Conservation (phyloP, 2,797 vertebrate genomes). For the Sorex maritimensis region DNA sequence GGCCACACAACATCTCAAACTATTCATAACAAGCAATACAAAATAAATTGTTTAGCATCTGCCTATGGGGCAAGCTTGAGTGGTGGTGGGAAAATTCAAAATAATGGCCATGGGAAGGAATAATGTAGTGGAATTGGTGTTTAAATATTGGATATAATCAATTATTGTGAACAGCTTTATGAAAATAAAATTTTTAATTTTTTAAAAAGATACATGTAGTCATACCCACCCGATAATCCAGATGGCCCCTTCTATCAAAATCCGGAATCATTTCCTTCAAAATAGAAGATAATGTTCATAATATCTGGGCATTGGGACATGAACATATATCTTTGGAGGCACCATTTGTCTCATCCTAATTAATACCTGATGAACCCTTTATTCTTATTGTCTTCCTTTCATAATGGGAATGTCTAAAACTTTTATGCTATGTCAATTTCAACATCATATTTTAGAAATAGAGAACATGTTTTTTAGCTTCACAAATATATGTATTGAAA, state of each 20-base stretch:
- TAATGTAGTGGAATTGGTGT: too few species aligned
- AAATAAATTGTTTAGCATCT: too few species aligned
- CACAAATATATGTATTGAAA: neutral
- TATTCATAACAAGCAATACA: too few species aligned
- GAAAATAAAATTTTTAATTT: too few species aligned
- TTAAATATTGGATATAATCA: too few species aligned
- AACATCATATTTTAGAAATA: neutral
- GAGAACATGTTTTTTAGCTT: neutral
- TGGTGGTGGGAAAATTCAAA: too few species aligned
- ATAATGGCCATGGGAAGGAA: too few species aligned
- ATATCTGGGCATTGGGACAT: neutral
- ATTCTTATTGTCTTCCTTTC: conserved; percentile 4
- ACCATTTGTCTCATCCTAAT: neutral
- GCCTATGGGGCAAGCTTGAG: too few species aligned
- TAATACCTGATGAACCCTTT: neutral
- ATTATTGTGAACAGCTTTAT: too few species aligned
- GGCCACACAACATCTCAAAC: too few species aligned
- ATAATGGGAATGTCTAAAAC: neutral
- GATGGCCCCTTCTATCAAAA: neutral
- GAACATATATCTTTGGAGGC: neutral
- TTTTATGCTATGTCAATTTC: neutral
- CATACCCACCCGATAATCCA: neutral
- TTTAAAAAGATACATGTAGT: too few species aligned
- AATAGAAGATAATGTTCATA: neutral
- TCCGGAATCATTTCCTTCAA: neutral